Conservation (phyloP, 2,113 vertebrate species). For the Oncorhynchus nerka region DNA sequence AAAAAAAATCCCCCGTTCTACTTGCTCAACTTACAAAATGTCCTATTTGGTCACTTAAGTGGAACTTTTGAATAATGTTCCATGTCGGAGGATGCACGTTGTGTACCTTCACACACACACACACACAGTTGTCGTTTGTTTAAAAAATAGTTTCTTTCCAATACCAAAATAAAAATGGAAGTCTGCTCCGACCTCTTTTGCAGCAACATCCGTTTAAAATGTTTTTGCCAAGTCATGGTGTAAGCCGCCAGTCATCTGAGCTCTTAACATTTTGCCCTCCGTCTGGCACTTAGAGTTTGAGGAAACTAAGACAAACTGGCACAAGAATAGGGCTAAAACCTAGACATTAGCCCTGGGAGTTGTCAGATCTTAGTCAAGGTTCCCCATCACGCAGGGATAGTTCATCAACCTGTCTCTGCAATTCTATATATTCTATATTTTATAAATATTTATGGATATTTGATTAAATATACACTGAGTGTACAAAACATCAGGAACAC, state of each 20-base stretch:
- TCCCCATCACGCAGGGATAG: too few species aligned
- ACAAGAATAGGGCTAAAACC: not conserved
- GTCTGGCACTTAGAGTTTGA: not conserved
- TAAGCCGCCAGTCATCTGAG: slow-evolving; percentile 29
- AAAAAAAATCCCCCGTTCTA: not conserved
- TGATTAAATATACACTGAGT: too few species aligned
- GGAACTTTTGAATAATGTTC: not conserved
- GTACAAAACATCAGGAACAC: too few species aligned
- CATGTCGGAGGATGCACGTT: slow-evolving; percentile 15
- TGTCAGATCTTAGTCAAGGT: too few species aligned
- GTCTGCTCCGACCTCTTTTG: slow-evolving; percentile 48
- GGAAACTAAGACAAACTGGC: too few species aligned
- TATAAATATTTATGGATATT: too few species aligned
- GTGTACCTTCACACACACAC: slow-evolving; percentile 21
- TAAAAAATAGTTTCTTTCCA: slow-evolving; percentile 27
- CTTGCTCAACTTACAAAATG: too few species aligned
- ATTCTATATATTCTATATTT: too few species aligned
- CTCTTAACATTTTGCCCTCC: slow-evolving; percentile 18
- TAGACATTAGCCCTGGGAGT: too few species aligned
- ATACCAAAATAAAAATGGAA: slow-evolving; percentile 59
- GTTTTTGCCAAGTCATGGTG: slow-evolving; percentile 38
- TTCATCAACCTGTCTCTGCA: too few species aligned
- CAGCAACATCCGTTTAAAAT: slow-evolving; percentile 56
- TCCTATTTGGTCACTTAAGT: too few species aligned
- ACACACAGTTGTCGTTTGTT: slow-evolving; percentile 20